Evolutionary conservation across 23 tunicate genomes (phyloP), one percentile per base, ranked within the genome.

Genomic region (Styela clava): DNA sequence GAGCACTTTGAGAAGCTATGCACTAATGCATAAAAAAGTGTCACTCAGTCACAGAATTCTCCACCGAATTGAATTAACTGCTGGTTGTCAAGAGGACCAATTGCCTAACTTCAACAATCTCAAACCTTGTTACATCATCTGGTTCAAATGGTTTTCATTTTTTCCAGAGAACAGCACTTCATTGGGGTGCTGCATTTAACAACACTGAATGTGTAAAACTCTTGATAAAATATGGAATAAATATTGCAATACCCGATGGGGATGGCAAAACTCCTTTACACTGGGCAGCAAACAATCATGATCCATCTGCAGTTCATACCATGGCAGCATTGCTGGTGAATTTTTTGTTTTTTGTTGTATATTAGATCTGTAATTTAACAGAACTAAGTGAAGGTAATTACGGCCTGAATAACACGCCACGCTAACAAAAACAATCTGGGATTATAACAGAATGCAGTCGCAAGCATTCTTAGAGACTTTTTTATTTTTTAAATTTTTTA

Each of bases 261-360:
- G 95, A 95, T 62, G 95, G 99, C 1, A 86, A 79, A 78, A 95
- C 99, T 3, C 99, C 99, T 34, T 63, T 95, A 36, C 99, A 95
- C 61, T 95, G 95, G 95, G 91, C 96, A 2, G 96, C 96, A 21
- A 86, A 86, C 61, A 89, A 91, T 22, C 88, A 79, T 36, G 89
- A 95, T 35, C 92, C 84, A 0, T 31, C 83, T 29, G 95, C 91
- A 2, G 99, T 85, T 33, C 63, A 85, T 16, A 87, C 94, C 2
- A 34, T 87, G 63, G 80, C 89, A 51, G 82, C 85, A 2, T 68
- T 95, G 5, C 74, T 95, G 86, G 93, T 76, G 21, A 52, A 56
- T 20, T 9, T 36, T 24, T 34, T 72, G 3, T 30, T 23, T 72
- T 24, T 73, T 67, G 71, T 67, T 25, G 0, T 29, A 18, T n/a